Percentiles rank a stretch among this genome's conserved stretches.
phyloP scores from a whole-genome alignment of 2,888 invertebrate species.

The Sesia apiformis region DNA sequence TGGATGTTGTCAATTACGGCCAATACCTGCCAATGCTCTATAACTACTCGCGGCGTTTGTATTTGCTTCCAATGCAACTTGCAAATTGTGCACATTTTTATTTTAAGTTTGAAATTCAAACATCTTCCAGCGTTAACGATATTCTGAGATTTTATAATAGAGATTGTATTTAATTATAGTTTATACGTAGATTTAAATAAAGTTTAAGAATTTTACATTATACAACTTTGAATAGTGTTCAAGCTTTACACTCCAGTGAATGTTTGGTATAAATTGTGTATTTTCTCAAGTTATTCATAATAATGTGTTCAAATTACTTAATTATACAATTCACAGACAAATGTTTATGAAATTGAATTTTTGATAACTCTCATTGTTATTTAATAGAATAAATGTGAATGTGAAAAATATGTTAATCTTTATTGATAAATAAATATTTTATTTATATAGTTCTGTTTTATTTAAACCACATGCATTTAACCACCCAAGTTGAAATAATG shows the following conservation, averaged over 20 bases:
- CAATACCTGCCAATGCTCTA: no score
- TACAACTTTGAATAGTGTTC: not conserved
- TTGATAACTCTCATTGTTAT: not conserved
- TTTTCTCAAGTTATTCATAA: not conserved
- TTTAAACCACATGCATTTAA: not conserved
- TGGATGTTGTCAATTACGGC: no score
- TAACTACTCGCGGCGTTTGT: no score
- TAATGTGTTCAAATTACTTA: not conserved
- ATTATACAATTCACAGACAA: not conserved
- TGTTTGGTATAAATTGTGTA: not conserved
- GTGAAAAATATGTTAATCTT: not conserved
- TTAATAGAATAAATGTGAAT: not conserved
- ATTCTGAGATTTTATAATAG: slow-evolving; percentile 20
- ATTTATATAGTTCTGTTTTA: not conserved
- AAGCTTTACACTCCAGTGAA: not conserved
- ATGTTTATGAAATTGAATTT: not conserved
- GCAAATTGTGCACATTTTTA: slow-evolving; percentile 4
- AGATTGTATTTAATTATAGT: slow-evolving; percentile 4
- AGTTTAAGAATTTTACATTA: slow-evolving; percentile 1
- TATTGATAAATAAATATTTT: not conserved
- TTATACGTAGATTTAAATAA: not conserved
- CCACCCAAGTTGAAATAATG: no score
- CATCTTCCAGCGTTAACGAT: slow-evolving; percentile 3
- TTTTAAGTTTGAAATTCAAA: not conserved
- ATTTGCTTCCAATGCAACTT: no score